A percentile compares a stretch with the other conserved stretches of the same genome.
phyloP scores from a whole-genome alignment of 2,113 vertebrate species.

The Rhinogobius similis region DNA sequence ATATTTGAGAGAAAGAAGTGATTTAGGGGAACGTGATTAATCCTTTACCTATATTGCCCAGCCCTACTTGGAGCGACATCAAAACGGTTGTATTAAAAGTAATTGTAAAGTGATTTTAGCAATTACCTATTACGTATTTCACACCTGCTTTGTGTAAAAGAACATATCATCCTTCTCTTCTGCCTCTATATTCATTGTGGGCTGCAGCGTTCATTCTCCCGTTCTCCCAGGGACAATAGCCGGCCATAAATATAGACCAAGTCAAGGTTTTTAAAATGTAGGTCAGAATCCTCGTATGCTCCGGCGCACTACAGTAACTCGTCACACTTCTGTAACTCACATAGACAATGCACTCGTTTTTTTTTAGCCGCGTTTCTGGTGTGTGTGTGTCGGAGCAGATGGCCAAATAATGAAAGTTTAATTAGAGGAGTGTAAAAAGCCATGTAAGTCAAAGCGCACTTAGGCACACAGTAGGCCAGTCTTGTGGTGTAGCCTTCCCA shows the following conservation, averaged over 20 bases:
- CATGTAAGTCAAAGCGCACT: constrained; percentile 2
- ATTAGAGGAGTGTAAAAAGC: constrained; percentile 7
- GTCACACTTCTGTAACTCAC: background rate
- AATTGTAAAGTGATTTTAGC: no score
- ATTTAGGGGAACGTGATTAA: no score
- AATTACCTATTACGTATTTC: no score
- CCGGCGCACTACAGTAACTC: background rate
- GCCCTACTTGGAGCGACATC: no score
- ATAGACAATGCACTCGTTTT: no score
- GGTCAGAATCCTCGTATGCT: background rate
- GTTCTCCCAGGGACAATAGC: background rate
- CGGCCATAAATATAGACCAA: constrained; percentile 3
- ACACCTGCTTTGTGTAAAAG: background rate
- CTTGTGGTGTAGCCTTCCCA: background rate
- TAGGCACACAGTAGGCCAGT: background rate
- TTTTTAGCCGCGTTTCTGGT: background rate
- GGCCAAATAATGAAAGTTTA: constrained; percentile 4
- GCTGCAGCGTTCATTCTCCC: background rate
- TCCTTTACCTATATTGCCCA: no score
- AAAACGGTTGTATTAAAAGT: no score
- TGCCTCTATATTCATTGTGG: background rate
- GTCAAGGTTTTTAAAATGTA: constrained; percentile 3
- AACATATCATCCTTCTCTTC: background rate
- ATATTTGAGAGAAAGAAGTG: no score
- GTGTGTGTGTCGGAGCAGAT: background rate